Conservation (phyloP, 1,140 invertebrate genomes). For the Melitaea cinxia region DNA sequence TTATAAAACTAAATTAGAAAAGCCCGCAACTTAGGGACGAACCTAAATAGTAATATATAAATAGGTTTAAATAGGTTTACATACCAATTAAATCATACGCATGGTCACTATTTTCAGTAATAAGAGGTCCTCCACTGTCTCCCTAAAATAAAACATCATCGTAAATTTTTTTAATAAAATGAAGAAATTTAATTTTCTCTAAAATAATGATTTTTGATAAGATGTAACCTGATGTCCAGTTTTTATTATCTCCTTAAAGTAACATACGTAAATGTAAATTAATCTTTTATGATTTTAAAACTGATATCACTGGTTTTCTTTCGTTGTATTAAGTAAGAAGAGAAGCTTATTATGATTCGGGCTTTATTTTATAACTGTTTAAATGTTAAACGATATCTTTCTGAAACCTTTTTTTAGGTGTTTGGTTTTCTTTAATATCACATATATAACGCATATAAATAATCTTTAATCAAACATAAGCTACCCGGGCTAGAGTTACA, state of each 20-base stretch:
- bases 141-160: constrained; percentile 82
- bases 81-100: constrained; percentile 89
- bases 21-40: neutral
- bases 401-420: no score
- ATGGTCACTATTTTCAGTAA: constrained; percentile 86
- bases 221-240: neutral
- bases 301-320: neutral
- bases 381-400: no score
- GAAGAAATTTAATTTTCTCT: neutral
- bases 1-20: neutral
- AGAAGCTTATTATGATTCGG: no score
- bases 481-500: no score
- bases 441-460: no score
- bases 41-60: neutral
- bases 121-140: constrained; percentile 94
- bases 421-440: no score
- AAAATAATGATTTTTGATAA: neutral
- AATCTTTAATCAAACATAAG: no score
- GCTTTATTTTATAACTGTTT: no score
- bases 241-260: neutral
- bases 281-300: neutral
- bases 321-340: no score
- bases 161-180: neutral
- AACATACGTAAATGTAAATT: neutral
- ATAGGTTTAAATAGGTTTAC: constrained; percentile 13